Percentiles rank a stretch among this genome's conserved stretches.
Evolutionary conservation across 2,797 vertebrate species (phyloP).

Genomic region (Protosalanx chinensis): DNA sequence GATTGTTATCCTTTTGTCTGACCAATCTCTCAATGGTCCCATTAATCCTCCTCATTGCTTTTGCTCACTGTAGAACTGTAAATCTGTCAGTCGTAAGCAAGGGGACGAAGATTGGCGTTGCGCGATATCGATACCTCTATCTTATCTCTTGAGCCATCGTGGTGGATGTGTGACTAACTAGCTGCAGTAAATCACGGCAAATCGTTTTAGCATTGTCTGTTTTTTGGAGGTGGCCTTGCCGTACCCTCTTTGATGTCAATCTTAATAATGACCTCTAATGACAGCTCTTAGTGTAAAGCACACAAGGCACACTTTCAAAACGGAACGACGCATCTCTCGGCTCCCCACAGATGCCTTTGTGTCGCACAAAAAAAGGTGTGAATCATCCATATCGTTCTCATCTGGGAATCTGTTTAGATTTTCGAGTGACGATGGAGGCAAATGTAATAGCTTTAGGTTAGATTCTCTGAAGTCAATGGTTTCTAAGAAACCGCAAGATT

Average conservation of each 20-base stretch:
- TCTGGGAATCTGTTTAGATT: slow-evolving; percentile 9
- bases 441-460: slow-evolving; percentile 25
- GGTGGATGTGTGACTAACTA: not conserved
- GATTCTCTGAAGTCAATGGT: slow-evolving; percentile 21
- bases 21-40: not conserved
- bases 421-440: slow-evolving; percentile 27
- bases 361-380: not conserved
- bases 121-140: not conserved
- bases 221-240: not conserved
- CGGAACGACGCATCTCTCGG: not conserved
- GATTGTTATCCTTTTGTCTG: not conserved
- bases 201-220: no score
- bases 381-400: not conserved
- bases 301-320: not conserved
- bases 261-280: not conserved
- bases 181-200: no score
- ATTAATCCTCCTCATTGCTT: not conserved
- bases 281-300: not conserved
- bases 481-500: slow-evolving; percentile 4
- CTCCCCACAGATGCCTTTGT: not conserved
- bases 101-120: not conserved
- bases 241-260: not conserved
- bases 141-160: not conserved
- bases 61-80: not conserved
- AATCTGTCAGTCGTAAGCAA: not conserved